phyloP scores from a whole-genome alignment of 2,888 invertebrate genomes.

The Drosophila meridionalis region DNA sequence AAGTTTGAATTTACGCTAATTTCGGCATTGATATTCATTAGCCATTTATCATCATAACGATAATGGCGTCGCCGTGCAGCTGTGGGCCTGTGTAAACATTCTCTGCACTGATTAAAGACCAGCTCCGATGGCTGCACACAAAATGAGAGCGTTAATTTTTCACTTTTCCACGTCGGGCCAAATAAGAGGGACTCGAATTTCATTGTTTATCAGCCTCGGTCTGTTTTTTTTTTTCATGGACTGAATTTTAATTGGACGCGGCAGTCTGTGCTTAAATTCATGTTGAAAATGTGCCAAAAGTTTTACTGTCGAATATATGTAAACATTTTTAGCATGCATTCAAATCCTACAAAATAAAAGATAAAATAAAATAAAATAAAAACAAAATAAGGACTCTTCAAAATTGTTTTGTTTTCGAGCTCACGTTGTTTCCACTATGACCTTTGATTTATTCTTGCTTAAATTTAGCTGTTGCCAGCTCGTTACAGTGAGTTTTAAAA shows the following conservation, averaged over 20 bases:
- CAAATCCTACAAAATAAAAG: background rate
- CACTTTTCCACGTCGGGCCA: constrained; percentile 9
- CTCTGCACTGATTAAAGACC: constrained; percentile 55
- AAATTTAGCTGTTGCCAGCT: background rate
- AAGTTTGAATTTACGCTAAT: constrained; percentile 49
- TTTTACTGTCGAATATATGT: constrained; percentile 1
- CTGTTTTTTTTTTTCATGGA: no score
- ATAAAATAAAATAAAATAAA: background rate
- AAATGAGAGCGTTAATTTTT: constrained; percentile 44
- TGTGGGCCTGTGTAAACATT: constrained; percentile 54
- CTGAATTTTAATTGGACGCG: constrained; percentile 36
- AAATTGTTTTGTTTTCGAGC: background rate
- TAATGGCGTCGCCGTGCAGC: constrained; percentile 1
- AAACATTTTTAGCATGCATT: background rate
- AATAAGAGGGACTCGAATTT: constrained; percentile 28
- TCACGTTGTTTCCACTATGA: constrained; percentile 6
- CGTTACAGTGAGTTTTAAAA: background rate
- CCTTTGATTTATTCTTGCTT: constrained; percentile 17
- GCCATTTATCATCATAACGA: constrained; percentile 27
- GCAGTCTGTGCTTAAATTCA: constrained; percentile 13
- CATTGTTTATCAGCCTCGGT: constrained; percentile 13
- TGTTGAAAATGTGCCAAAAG: constrained; percentile 12
- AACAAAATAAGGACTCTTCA: background rate
- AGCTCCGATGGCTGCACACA: constrained; percentile 38
- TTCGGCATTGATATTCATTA: constrained; percentile 63